phyloP scores from a whole-genome alignment of 2,797 vertebrate genomes.

The Momotus momota region DNA sequence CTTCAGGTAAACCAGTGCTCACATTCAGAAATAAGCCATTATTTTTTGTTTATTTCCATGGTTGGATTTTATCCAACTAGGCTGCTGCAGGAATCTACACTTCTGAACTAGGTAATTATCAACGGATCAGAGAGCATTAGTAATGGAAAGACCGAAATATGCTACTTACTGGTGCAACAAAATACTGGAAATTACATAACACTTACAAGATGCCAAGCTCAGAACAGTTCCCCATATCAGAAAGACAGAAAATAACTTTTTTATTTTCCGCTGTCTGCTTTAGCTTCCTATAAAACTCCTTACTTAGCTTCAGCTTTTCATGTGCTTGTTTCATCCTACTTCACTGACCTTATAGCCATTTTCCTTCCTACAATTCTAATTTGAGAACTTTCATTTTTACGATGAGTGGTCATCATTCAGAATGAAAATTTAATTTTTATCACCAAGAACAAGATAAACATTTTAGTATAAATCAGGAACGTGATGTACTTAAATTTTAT shows the following conservation, averaged over 20 bases:
- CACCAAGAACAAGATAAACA: neutral
- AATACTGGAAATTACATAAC: neutral
- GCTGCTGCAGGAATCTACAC: neutral
- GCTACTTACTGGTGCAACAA: neutral
- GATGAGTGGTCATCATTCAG: neutral
- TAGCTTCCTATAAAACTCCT: neutral
- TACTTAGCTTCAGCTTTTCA: neutral
- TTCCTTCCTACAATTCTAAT: neutral
- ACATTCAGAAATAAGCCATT: neutral
- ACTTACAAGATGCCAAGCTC: neutral
- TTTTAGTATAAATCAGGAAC: neutral
- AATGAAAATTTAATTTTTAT: neutral
- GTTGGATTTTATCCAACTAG: neutral
- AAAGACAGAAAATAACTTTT: neutral
- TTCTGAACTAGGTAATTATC: neutral
- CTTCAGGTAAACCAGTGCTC: accelerated
- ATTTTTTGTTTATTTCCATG: neutral
- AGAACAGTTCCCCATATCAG: neutral
- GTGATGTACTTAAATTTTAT: accelerated
- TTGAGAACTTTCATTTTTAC: neutral
- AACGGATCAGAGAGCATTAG: accelerated
- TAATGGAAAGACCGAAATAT: neutral
- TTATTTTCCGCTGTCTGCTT: neutral
- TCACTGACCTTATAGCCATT: neutral
- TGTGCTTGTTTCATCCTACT: neutral